phyloP scores from a whole-genome alignment of 2,888 invertebrate genomes.

The Psylliodes chrysocephalus region DNA sequence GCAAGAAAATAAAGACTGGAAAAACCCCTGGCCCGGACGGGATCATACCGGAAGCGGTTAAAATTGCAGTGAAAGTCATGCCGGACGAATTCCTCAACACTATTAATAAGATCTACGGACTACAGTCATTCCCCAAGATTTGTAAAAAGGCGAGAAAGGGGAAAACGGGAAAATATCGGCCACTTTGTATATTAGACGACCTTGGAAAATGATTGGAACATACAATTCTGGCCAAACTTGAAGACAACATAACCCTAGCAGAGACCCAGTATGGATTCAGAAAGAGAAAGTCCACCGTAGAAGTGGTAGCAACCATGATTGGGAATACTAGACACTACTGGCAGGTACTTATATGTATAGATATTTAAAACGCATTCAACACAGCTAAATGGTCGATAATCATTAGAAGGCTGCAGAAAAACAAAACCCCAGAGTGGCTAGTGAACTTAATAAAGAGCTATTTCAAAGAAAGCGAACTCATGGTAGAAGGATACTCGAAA shows the following conservation, averaged over 20 bases:
- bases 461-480: background rate
- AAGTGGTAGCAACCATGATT: background rate
- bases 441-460: background rate
- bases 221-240: background rate
- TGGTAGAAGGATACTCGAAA: background rate
- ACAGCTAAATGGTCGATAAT: background rate
- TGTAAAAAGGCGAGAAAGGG: background rate
- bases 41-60: background rate
- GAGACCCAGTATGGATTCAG: background rate
- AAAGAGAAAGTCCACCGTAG: background rate
- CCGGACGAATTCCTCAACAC: background rate
- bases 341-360: background rate
- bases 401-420: background rate
- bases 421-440: background rate
- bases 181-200: background rate
- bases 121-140: background rate
- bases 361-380: background rate
- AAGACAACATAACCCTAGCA: background rate
- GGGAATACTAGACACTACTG: background rate
- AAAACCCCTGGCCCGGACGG: background rate
- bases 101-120: background rate
- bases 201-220: background rate
- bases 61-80: background rate
- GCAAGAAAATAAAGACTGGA: background rate
- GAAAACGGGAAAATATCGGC: background rate